phyloP scores from a whole-genome alignment of 2,888 invertebrate species.

The Dendrolimus houi region DNA sequence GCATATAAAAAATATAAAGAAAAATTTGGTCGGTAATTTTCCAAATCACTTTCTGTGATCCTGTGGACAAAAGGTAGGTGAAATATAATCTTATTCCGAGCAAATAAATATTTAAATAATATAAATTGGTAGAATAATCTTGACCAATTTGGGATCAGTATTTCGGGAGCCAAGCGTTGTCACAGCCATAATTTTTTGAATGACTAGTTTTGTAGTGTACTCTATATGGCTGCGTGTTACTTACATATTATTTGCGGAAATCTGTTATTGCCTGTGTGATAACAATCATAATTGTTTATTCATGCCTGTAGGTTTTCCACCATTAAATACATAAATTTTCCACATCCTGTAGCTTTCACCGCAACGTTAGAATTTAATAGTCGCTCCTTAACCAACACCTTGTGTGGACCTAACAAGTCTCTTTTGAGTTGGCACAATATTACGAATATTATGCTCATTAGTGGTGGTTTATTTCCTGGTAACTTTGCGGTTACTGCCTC shows the following conservation, averaged over 20 bases:
- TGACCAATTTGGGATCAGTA: too few relatives aligned
- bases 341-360: constrained; percentile 28
- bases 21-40: too few relatives aligned
- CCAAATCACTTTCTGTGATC: too few relatives aligned
- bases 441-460: constrained; percentile 72
- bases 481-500: constrained; percentile 13
- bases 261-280: not conserved
- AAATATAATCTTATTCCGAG: too few relatives aligned
- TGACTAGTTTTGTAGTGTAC: not conserved
- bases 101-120: too few relatives aligned
- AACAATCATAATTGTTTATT: not conserved
- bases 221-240: not conserved
- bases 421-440: constrained; percentile 59
- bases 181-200: not conserved
- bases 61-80: too few relatives aligned
- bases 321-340: not conserved
- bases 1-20: too few relatives aligned
- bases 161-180: too few relatives aligned
- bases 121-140: too few relatives aligned
- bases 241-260: not conserved
- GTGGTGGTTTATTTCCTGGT: constrained; percentile 43
- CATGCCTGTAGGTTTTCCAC: not conserved
- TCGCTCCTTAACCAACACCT: constrained; percentile 53
- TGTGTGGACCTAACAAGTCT: constrained; percentile 62
- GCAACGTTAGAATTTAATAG: constrained; percentile 66